Conservation (phyloP, 2,797 vertebrate genomes). For the Platyrinchus mystaceus region DNA sequence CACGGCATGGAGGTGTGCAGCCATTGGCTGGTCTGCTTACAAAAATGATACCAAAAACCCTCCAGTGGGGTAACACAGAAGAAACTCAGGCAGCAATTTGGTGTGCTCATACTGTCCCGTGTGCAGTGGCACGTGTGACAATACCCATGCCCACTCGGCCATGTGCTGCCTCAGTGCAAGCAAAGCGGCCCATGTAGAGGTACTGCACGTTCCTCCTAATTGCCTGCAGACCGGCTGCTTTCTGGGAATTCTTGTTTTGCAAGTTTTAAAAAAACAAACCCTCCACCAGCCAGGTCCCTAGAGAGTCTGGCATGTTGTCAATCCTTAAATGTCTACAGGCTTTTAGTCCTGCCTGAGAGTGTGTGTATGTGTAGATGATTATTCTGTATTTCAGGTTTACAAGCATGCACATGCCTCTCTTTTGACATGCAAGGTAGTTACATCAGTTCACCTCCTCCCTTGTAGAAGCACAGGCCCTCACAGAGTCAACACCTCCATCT, state of each 20-base stretch:
- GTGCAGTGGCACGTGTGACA: background rate
- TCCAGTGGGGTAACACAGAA: background rate
- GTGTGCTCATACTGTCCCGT: background rate
- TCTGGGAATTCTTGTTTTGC: constrained; percentile 50
- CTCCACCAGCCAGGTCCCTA: background rate
- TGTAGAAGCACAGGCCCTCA: background rate
- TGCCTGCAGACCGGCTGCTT: background rate
- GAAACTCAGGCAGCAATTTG: background rate
- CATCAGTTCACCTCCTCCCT: background rate
- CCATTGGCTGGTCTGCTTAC: background rate
- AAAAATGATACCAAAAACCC: background rate
- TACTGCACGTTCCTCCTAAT: background rate
- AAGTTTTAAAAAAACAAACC: background rate
- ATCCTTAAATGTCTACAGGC: background rate
- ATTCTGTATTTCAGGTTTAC: background rate
- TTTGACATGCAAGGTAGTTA: background rate
- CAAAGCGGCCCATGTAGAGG: rapidly evolving
- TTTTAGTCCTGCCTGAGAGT: background rate
- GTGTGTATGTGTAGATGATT: background rate
- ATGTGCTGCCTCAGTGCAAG: rapidly evolving
- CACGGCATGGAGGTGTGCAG: background rate
- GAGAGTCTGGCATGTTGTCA: background rate
- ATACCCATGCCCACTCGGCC: rapidly evolving
- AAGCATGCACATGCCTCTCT: background rate
- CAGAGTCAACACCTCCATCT: background rate